Base-by-base conservation (phyloP, 2,888 invertebrate genomes). In the Junonia oenone region DNA sequence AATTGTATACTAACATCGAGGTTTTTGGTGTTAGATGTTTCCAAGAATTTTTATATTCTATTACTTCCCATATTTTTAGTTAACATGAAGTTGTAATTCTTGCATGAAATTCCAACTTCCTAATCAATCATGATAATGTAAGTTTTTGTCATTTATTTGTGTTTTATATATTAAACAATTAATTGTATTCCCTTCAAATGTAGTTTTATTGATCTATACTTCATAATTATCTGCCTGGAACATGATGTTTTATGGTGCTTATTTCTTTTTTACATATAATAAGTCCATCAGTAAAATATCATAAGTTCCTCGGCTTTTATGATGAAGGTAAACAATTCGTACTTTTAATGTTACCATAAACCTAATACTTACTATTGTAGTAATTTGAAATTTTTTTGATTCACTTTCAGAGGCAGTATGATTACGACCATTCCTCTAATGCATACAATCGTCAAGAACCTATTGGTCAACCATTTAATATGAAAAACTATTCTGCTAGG, bases 351-450 rank as follows among this genome's bases (percentile, higher is more conserved):
- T 14, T 31, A 6, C n/a, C n/a, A n/a, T n/a, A n/a, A n/a, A n/a
- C n/a, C n/a, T n/a, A n/a, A n/a, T n/a, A n/a, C n/a, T n/a, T n/a
- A n/a, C n/a, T 27, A 13, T 40, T 40, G 31, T 46, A 47, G 33
- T 43, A 54, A 54, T 40, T 22, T 45, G 5, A 33, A 19, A 13
- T 38, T 53, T 38, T 53, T 33, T 62, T 65, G 63, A 70, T 76
- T 73, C 66, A 66, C 71, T 83, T 83, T 81, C 83, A 83, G 83
- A 79, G 76, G 67, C 71, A 68, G 61, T 75, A 63, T 68, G 64
- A 63, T 58, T 65, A 61, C 62, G 61, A 72, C 58, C 66, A 68
- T 52, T 64, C 72, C 56, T 63, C 58, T 62, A 64, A 63, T 51
- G 55, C 57, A 22, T 73, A 68, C 61, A 69, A 69, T 53, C 64